Base-by-base conservation (phyloP, 2,113 vertebrate genomes). In the Microcebus jonahi region DNA sequence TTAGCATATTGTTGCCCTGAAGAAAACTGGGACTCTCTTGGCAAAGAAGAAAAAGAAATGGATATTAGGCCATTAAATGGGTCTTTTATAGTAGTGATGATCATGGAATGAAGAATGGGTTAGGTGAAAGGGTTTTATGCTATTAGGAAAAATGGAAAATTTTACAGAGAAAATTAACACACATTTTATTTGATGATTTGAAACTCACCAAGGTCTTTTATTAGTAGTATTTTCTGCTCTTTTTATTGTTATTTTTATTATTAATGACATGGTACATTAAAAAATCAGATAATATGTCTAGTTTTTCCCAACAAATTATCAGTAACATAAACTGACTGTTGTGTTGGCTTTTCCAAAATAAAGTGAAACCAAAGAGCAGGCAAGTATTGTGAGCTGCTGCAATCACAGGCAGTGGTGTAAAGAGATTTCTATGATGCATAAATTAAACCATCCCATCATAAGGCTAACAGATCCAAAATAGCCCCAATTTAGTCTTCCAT, bases 381-480 rank as follows among this genome's bases (percentile, higher is more conserved):
- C 23, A 88, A 82, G 50, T n/a, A 29, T 59, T 63, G 83, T 85
- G 68, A 95, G 68, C 65, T 95, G 45, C 36, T 92, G 88, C 83
- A 97, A 82, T 94, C 96, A 63, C 65, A 97, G 82, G 80, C 87
- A 95, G 21, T 95, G 97, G 96, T 97, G 88, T 86, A 95, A 95
- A 95, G 91, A 96, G 84, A 93, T 81, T 96, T 97, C 88, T 97
- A 87, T 95, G 94, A 68, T 95, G 98, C 96, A 96, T 98, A 97
- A 98, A 98, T 98, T 98, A 98, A 97, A 95, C 21, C 96, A 94
- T 88, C 80, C 81, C 50, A 90, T 98, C 97, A 98, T 97, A 97
- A 98, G 97, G 95, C 92, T 98, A 94, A 98, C 98, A 98, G 96
- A 96, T 97, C 84, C 76, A 98, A 97, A 98, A 98, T 97, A 97